Evolutionary conservation across 2,797 vertebrate genomes (phyloP).

Genomic region (Falco berigora): DNA sequence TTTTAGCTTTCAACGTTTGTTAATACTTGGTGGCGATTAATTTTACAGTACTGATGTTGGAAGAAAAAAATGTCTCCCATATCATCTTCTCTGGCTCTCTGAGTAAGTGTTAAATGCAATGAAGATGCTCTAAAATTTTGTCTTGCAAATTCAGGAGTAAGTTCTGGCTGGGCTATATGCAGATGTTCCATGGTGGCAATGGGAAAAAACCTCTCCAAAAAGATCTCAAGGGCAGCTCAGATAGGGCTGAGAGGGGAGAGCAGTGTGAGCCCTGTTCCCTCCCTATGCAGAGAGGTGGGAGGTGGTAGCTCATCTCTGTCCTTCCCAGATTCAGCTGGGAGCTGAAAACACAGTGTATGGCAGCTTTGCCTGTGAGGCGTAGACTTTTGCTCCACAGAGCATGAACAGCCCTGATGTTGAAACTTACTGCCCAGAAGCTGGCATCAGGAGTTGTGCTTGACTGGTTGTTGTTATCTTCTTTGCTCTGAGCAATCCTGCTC

Average conservation of each 20-base stretch:
- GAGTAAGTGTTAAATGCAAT: neutral
- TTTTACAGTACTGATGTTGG: neutral
- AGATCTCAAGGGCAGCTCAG: neutral
- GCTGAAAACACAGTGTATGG: neutral
- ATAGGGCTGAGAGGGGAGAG: neutral
- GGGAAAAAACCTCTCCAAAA: neutral
- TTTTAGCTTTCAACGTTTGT: neutral
- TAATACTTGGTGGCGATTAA: neutral
- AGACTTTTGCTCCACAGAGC: neutral
- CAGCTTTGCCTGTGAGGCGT: neutral
- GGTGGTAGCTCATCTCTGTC: neutral
- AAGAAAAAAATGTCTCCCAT: neutral
- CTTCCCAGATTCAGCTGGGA: neutral
- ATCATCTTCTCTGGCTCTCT: neutral
- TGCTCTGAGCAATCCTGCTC: neutral
- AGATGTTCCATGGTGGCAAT: neutral
- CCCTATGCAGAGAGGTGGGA: rapidly evolving
- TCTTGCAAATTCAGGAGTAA: neutral
- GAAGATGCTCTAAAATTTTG: neutral
- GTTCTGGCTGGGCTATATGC: neutral
- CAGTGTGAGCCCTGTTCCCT: rapidly evolving
- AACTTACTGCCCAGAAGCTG: neutral
- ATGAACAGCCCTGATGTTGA: neutral
- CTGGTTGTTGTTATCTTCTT: neutral
- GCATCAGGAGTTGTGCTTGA: neutral